Evolutionary conservation across 2,113 vertebrate species (phyloP).

Genomic region (Zapus hudsonius): DNA sequence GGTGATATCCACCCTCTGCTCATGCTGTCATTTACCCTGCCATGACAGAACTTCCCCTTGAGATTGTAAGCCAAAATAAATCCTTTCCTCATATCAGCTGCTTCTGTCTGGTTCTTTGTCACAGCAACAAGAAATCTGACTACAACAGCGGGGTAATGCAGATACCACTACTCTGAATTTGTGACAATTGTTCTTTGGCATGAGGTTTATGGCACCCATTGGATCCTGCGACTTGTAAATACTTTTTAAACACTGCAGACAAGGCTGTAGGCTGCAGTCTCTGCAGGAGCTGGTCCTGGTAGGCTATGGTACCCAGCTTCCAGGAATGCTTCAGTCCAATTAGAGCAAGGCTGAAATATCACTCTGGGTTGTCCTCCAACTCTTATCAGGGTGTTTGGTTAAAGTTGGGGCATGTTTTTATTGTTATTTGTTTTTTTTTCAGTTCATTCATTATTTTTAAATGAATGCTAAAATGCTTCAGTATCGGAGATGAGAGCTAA

Average conservation of each 20-base stretch:
- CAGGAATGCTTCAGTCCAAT: background rate
- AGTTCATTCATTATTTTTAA: conserved; percentile 8
- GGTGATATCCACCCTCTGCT: no score
- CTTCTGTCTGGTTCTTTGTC: no score
- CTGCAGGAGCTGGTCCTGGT: background rate
- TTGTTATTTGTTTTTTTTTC: no score
- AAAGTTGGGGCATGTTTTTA: background rate
- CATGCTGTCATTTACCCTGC: no score
- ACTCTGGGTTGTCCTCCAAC: background rate
- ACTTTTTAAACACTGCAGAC: background rate
- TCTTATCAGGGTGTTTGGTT: background rate
- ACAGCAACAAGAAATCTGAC: no score
- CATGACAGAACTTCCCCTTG: no score
- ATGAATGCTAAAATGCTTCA: background rate
- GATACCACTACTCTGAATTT: background rate
- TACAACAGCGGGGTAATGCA: no score
- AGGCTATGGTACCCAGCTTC: no score
- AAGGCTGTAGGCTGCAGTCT: background rate
- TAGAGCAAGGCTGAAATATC: background rate
- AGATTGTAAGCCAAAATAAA: no score
- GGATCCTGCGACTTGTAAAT: background rate
- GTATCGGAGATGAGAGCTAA: background rate
- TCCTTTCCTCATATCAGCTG: no score
- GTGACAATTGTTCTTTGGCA: background rate
- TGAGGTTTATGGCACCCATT: background rate